Evolutionary conservation across 1,140 invertebrate genomes (phyloP).

Genomic region (Brachionus manjavacas): DNA sequence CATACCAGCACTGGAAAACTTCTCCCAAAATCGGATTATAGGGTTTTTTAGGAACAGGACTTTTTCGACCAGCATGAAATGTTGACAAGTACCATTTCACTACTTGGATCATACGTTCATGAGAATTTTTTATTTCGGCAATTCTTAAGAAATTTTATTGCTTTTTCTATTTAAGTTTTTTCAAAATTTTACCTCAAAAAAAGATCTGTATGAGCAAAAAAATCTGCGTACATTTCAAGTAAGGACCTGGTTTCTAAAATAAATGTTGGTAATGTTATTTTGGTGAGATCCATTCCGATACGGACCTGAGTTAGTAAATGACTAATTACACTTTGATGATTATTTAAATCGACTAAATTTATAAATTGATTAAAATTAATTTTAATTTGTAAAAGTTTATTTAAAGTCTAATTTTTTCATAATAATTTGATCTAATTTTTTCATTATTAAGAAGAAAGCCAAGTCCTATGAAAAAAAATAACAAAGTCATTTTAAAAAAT

Average conservation of each 20-base stretch:
- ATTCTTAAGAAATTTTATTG: conserved; percentile 63
- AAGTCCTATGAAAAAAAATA: no score
- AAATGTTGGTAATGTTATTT: conserved; percentile 58
- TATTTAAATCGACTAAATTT: conserved; percentile 37
- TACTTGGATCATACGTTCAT: conserved; percentile 84
- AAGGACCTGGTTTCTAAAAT: conserved; percentile 56
- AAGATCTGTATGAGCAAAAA: conserved; percentile 58
- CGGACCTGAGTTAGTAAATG: conserved; percentile 57
- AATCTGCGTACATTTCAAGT: conserved; percentile 59
- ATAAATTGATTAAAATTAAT: neutral
- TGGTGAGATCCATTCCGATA: conserved; percentile 58
- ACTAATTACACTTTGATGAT: conserved; percentile 71
- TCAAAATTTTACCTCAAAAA: conserved; percentile 51
- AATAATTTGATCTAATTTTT: neutral
- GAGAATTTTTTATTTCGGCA: conserved; percentile 72
- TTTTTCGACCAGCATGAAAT: conserved; percentile 83
- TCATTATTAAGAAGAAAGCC: no score
- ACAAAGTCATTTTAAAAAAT: no score
- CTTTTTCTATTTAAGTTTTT: conserved; percentile 46
- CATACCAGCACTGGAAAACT: conserved; percentile 56
- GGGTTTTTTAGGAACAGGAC: conserved; percentile 66
- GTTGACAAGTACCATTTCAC: conserved; percentile 61
- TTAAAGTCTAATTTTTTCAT: neutral
- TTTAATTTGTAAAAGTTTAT: neutral
- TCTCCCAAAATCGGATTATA: conserved; percentile 60